These are phyloP conservation scores for Oophaga pumilio DNA, from an alignment of 2,113 vertebrate species.

Conservation along the genomic window DNA sequence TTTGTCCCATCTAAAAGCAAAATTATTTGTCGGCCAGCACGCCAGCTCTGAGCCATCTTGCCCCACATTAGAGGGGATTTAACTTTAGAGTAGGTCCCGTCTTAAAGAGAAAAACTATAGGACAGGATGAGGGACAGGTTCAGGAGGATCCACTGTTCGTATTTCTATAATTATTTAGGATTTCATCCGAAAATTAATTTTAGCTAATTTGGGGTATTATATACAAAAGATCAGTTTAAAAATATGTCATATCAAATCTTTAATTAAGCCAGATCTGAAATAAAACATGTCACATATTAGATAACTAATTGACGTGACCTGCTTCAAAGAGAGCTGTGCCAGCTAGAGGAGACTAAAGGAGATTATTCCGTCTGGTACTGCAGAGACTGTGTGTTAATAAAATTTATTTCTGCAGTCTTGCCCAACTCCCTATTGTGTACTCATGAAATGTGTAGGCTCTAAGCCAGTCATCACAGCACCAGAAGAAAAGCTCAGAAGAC, in stretches of 20 bases:
- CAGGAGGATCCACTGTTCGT: not conserved
- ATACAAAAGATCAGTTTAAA: constrained; percentile 73
- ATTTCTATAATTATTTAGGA: not conserved
- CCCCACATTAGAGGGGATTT: not conserved
- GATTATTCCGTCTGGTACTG: constrained; percentile 76
- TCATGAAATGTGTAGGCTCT: constrained; percentile 74
- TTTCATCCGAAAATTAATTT: constrained; percentile 4
- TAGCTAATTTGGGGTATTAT: constrained; percentile 67
- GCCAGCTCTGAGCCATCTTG: not conserved
- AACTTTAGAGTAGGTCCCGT: not conserved
- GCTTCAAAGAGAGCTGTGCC: constrained; percentile 72
- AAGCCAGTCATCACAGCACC: constrained; percentile 74
- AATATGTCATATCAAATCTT: constrained; percentile 74
- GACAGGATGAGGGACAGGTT: not conserved
- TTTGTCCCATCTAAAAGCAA: not conserved
- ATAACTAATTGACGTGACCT: constrained; percentile 77
- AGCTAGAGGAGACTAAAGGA: constrained; percentile 73
- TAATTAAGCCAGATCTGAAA: constrained; percentile 76
- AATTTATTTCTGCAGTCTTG: constrained; percentile 76
- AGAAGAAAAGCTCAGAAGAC: constrained; percentile 70
- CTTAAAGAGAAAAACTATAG: not conserved
- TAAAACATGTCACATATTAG: constrained; percentile 74
- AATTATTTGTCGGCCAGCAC: not conserved
- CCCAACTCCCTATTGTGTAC: constrained; percentile 76
- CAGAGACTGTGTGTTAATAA: constrained; percentile 76